Conservation (phyloP, 2,113 vertebrate species). For the Columba janthina region DNA sequence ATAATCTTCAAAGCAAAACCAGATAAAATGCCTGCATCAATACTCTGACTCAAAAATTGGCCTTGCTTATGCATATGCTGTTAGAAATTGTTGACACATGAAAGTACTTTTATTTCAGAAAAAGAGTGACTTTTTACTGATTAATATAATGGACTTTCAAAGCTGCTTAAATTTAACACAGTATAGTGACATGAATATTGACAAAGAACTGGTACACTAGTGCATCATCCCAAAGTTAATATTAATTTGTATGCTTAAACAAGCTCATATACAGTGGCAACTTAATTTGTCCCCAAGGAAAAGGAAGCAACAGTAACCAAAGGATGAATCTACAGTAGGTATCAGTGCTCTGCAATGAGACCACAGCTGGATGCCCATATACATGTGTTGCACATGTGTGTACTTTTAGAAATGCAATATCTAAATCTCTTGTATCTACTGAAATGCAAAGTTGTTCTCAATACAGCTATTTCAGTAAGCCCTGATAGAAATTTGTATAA, state of each 20-base stretch:
- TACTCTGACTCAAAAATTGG: background rate
- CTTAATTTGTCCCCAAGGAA: background rate
- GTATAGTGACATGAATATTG: background rate
- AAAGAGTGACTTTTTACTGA: background rate
- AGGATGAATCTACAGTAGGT: background rate
- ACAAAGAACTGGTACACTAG: background rate
- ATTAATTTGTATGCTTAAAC: background rate
- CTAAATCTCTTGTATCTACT: background rate
- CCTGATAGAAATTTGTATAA: background rate
- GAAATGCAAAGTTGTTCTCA: background rate
- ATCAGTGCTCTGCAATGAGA: background rate
- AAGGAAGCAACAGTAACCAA: background rate
- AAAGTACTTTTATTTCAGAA: background rate
- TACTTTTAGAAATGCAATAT: background rate
- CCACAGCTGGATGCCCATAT: background rate
- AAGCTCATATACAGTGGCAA: background rate
- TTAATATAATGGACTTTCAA: background rate
- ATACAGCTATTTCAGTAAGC: background rate
- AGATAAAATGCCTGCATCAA: background rate
- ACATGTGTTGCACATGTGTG: fast-evolving
- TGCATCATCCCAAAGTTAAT: background rate
- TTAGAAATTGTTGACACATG: background rate
- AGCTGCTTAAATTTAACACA: background rate
- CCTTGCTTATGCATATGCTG: background rate
- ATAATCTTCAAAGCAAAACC: background rate